Percentiles rank a stretch among this genome's conserved stretches.
Evolutionary conservation across 92 coral and sea anemone species (phyloP).

Genomic region (Epizoanthus illoricatus): DNA sequence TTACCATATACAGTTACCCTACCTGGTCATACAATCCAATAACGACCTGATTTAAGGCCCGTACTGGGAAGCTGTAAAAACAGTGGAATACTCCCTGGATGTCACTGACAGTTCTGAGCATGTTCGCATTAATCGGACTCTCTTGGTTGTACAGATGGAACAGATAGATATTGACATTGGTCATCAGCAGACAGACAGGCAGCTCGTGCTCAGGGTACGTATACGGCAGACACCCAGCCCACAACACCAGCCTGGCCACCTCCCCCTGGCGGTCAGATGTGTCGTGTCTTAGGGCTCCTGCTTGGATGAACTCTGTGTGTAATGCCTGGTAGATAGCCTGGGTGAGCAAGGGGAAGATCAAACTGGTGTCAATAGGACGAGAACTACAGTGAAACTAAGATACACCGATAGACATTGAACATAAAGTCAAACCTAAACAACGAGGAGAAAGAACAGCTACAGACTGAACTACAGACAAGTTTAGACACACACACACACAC

Average conservation of each 20-base stretch:
- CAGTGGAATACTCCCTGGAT: slow-evolving; percentile 63
- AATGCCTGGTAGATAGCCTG: slow-evolving; percentile 67
- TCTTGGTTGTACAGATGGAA: slow-evolving; percentile 67
- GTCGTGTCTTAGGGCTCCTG: slow-evolving; percentile 60
- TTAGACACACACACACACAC: no score
- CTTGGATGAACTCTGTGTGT: slow-evolving; percentile 79
- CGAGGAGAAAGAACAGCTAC: no score
- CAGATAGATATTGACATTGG: slow-evolving; percentile 80
- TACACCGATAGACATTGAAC: no score
- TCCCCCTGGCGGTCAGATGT: slow-evolving; percentile 69
- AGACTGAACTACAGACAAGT: no score
- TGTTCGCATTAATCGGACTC: slow-evolving; percentile 32
- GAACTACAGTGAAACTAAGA: no score
- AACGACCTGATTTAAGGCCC: slow-evolving; percentile 74
- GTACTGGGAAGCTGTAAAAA: slow-evolving; percentile 79
- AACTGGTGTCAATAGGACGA: not conserved
- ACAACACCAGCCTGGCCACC: slow-evolving; percentile 65
- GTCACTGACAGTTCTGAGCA: slow-evolving; percentile 53
- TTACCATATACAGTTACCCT: not conserved
- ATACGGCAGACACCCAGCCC: slow-evolving; percentile 98
- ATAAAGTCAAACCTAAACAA: no score
- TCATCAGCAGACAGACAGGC: slow-evolving; percentile 88
- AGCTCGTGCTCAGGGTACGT: slow-evolving; percentile 90
- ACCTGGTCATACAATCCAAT: slow-evolving; percentile 88
- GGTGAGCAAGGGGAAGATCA: not conserved